A percentile compares a stretch with the other conserved stretches of the same genome.
Evolutionary conservation across 2,888 invertebrate genomes (phyloP).

Genomic region (Rotaria socialis): DNA sequence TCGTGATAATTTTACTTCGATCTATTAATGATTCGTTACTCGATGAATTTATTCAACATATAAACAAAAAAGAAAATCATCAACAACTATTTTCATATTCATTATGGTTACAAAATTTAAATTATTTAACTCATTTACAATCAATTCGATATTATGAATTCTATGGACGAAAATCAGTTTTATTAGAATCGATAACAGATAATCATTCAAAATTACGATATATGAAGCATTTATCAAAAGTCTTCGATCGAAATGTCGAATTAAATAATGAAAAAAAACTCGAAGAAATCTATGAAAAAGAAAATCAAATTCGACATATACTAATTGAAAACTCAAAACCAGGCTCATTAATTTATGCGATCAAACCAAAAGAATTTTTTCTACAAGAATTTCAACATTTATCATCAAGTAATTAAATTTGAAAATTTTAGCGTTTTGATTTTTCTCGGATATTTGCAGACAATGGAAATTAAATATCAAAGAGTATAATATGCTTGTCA

Average conservation of each 20-base stretch:
- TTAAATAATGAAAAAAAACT: neutral
- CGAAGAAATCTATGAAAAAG: neutral
- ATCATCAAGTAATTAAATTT: neutral
- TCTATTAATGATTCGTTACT: neutral
- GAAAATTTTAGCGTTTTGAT: too few species aligned
- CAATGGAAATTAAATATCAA: too few species aligned
- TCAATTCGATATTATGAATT: constrained; percentile 12
- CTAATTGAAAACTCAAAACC: neutral
- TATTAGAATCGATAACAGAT: constrained; percentile 2
- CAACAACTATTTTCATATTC: neutral
- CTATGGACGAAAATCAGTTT: neutral
- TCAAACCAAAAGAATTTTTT: neutral
- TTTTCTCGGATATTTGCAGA: too few species aligned
- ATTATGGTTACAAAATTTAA: constrained; percentile 33
- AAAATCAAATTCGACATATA: neutral
- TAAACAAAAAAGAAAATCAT: neutral
- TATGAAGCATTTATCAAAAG: constrained; percentile 9
- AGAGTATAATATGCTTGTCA: too few species aligned
- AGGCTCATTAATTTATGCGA: neutral
- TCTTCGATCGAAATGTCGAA: neutral
- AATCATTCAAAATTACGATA: constrained; percentile 28
- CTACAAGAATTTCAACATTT: neutral
- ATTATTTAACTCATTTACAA: neutral
- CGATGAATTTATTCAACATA: constrained; percentile 34
- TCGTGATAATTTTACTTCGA: neutral